Base-by-base conservation (phyloP, 2,113 vertebrate species). In the Strix aluco region DNA sequence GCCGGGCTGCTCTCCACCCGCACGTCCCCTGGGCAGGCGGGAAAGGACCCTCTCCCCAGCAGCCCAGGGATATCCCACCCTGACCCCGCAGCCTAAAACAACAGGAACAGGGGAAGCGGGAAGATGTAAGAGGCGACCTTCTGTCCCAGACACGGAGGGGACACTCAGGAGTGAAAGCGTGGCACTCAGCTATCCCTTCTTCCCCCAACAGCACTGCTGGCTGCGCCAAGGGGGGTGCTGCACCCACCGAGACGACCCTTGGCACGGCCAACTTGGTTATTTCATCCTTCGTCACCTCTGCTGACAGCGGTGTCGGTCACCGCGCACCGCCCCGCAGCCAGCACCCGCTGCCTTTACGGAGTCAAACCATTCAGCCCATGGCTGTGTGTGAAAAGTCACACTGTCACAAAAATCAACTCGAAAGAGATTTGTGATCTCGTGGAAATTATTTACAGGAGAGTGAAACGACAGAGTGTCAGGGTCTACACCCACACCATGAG, bases 91-190 rank as follows among this genome's bases (percentile, higher is more conserved):
- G 40, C 44, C 44, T 46, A 46, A 46, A 46, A 32, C 27, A 32
- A 11, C 7, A 12, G 46, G 58, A 21, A 25, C 3, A 57, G 30
- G 59, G 36, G 46, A 62, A 32, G 58, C 27, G 11, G 21, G 21
- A 30, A 32, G 44, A 14, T 19, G 32, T 21, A 5, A 52, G 29
- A 29, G 61, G 49, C 22, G 49, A 23, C 13, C 46, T 40, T 11
- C 57, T 19, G 36, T 26, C 47, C 13, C 46, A 26, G 15, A n/a
- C 2, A 5, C 2, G 2, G 34, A 36, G 40, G 30, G 34, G 34
- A 18, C 14, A 3, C 4, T 18, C 32, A 7, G 63, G 40, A 27
- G 49, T 1, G 30, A 1, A 13, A n/a, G 59, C 0, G 13, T 13
- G 4, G 47, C 19, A 10, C 22, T 10, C 22, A 3, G 32, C 30